These are phyloP conservation scores for Caracal caracal DNA, from an alignment of 2,113 vertebrate species.

Conservation along the genomic window DNA sequence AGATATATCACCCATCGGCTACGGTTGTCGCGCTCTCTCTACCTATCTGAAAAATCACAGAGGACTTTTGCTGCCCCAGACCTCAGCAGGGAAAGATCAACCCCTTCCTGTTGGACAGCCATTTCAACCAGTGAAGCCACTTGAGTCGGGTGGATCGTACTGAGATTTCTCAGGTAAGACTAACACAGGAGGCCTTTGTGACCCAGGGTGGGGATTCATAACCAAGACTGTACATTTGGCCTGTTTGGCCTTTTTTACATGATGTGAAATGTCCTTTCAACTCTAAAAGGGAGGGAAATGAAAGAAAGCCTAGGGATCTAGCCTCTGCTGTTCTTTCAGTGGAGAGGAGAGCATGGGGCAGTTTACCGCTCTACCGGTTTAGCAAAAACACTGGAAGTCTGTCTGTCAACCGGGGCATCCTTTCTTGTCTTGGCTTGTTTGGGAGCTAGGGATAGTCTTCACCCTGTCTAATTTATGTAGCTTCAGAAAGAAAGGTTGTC, in stretches of 20 bases:
- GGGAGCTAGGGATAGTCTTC: slow-evolving; percentile 73
- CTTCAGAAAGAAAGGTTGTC: slow-evolving; percentile 82
- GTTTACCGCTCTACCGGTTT: slow-evolving; percentile 40
- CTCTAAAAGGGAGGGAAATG: not conserved
- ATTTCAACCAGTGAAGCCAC: not conserved
- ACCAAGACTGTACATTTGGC: not conserved
- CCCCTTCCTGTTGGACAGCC: not conserved
- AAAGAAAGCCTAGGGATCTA: not conserved
- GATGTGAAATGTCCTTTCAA: not conserved
- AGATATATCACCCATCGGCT: not conserved
- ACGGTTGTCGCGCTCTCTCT: not conserved
- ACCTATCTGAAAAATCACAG: not conserved
- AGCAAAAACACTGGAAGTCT: slow-evolving; percentile 54
- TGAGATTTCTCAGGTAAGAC: not conserved
- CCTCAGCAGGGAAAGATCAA: not conserved
- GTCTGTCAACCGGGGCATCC: not conserved
- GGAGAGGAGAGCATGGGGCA: not conserved
- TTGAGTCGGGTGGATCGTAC: not conserved
- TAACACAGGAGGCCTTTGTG: not conserved
- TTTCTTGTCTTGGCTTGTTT: slow-evolving; percentile 83
- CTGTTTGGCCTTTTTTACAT: not conserved
- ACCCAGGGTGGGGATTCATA: not conserved
- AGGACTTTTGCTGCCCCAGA: not conserved
- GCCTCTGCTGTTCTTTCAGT: not conserved
- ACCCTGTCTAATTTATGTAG: slow-evolving; percentile 79